Conservation (phyloP, 2,797 vertebrate species). For the Setipinna tenuifilis region DNA sequence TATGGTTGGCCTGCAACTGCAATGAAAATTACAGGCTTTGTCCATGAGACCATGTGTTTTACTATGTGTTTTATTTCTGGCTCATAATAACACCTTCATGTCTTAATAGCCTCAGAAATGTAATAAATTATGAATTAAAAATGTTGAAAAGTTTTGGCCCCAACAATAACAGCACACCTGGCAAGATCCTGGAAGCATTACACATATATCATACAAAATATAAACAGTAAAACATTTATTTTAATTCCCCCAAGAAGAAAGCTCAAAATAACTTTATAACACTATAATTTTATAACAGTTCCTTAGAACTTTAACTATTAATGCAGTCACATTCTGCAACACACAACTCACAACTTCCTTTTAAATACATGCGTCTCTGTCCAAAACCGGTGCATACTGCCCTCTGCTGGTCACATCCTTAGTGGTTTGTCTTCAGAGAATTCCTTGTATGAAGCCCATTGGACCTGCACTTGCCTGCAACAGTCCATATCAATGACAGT, state of each 20-base stretch:
- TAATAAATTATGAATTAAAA: no score
- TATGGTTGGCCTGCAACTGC: neutral
- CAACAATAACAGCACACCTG: no score
- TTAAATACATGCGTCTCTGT: neutral
- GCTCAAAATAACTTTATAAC: no score
- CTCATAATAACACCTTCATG: neutral
- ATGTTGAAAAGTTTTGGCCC: no score
- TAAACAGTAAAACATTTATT: no score
- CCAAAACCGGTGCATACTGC: neutral
- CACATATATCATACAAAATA: no score
- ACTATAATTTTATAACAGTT: no score
- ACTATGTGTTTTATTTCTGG: neutral
- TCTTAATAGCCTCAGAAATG: neutral
- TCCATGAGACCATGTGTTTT: neutral
- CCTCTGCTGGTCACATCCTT: neutral
- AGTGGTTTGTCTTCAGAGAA: neutral
- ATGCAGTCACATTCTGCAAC: no score
- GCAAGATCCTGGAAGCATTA: no score
- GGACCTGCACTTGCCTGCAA: neutral
- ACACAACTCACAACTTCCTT: no score
- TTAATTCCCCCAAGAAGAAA: no score
- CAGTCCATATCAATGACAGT: neutral
- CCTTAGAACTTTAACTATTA: no score
- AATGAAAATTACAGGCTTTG: neutral
- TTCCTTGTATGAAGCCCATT: neutral